Percentiles rank a stretch among this genome's conserved stretches.
Conservation (phyloP, 2,888 invertebrate genomes). For the Leptopilina drosophilae region DNA sequence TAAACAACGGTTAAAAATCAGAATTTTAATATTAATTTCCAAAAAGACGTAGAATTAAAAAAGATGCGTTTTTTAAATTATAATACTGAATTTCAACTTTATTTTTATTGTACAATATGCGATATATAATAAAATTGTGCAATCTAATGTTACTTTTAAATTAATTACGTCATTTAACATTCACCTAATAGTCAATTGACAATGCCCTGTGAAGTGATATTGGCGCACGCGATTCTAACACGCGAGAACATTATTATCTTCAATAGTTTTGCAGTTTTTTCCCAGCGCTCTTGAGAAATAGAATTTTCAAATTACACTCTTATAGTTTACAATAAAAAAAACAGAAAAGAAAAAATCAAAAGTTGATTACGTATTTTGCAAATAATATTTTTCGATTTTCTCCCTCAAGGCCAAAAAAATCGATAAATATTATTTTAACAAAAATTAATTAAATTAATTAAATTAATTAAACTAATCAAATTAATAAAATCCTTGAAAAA, state of each 20-base stretch:
- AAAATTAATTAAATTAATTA: no score
- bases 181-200: constrained; percentile 1
- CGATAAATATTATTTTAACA: no score
- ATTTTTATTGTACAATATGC: background rate
- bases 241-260: background rate
- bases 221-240: constrained; percentile 4
- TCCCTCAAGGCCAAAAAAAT: no score
- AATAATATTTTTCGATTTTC: no score
- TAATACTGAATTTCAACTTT: no score
- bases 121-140: background rate
- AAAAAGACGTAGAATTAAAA: no score
- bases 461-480: no score
- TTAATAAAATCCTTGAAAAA: no score
- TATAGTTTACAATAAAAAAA: background rate
- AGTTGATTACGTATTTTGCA: no score
- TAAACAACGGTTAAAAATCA: no score
- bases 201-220: background rate
- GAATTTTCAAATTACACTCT: background rate
- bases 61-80: no score
- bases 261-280: background rate
- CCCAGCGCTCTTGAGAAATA: background rate
- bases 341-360: background rate
- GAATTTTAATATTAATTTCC: no score
- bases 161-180: background rate
- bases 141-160: background rate